phyloP scores from a whole-genome alignment of 1,140 invertebrate species.

The Phthorimaea operculella region DNA sequence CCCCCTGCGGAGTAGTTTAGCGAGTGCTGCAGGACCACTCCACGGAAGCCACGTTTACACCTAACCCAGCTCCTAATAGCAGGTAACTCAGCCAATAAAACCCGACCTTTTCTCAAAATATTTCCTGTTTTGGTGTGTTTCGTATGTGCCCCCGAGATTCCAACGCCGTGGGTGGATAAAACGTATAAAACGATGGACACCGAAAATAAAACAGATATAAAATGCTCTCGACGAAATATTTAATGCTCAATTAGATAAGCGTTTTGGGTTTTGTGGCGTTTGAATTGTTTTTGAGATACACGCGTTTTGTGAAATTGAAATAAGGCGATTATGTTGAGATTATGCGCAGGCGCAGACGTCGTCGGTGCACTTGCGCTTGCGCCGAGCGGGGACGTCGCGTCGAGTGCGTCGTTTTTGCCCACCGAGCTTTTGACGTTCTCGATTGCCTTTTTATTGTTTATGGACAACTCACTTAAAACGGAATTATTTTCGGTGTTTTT shows the following conservation, averaged over 20 bases:
- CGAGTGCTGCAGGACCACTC: slow-evolving; percentile 34
- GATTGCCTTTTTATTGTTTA: slow-evolving; percentile 39
- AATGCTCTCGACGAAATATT: slow-evolving; percentile 63
- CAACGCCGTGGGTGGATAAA: slow-evolving; percentile 60
- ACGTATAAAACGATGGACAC: slow-evolving; percentile 53
- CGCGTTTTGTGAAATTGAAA: slow-evolving; percentile 48
- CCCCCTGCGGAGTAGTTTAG: slow-evolving; percentile 50
- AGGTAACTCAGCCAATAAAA: slow-evolving; percentile 64
- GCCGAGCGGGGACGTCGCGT: slow-evolving; percentile 12
- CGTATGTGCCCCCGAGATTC: slow-evolving; percentile 42
- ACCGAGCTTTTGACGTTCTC: slow-evolving; percentile 21
- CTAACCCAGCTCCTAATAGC: slow-evolving; percentile 59
- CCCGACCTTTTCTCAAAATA: slow-evolving; percentile 53
- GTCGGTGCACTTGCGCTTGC: too few species aligned
- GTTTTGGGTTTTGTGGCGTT: slow-evolving; percentile 59
- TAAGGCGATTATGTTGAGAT: slow-evolving; percentile 25
- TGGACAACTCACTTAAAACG: slow-evolving; percentile 38
- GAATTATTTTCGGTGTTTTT: slow-evolving; percentile 55
- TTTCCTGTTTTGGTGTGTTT: slow-evolving; percentile 61
- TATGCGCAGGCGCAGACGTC: slow-evolving; percentile 15
- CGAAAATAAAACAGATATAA: slow-evolving; percentile 62
- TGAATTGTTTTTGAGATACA: slow-evolving; percentile 56
- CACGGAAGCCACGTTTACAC: slow-evolving; percentile 64
- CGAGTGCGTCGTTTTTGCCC: slow-evolving; percentile 32
- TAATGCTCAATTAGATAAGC: slow-evolving; percentile 66